Evolutionary conservation across 64 coral and sea anemone species (phyloP).

Genomic region (Platygyra sinensis): DNA sequence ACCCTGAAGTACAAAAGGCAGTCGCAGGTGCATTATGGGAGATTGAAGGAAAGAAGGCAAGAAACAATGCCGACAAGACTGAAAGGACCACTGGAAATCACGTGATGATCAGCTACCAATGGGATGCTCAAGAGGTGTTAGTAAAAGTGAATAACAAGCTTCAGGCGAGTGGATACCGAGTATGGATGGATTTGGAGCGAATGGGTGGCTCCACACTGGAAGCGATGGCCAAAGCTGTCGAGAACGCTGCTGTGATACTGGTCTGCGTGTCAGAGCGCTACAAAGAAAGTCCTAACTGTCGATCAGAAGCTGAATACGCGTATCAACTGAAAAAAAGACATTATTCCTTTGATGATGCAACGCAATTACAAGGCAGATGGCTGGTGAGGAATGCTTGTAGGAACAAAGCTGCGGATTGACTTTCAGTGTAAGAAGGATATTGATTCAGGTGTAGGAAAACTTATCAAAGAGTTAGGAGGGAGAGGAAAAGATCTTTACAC

Average conservation of each 20-base stretch:
- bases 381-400: constrained; percentile 57
- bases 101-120: constrained; percentile 80
- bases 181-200: constrained; percentile 81
- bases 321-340: constrained; percentile 52
- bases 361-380: constrained; percentile 50
- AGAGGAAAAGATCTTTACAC: constrained; percentile 16
- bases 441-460: constrained; percentile 14
- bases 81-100: constrained; percentile 20
- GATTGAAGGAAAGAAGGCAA: constrained; percentile 49
- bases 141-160: constrained; percentile 69
- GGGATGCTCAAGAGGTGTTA: constrained; percentile 51
- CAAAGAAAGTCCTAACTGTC: constrained; percentile 75
- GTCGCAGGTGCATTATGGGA: constrained; percentile 77
- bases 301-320: constrained; percentile 61
- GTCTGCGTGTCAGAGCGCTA: constrained; percentile 66
- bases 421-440: constrained; percentile 11
- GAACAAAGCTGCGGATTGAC: constrained; percentile 42
- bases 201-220: constrained; percentile 68
- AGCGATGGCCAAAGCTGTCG: constrained; percentile 54
- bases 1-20: constrained; percentile 59
- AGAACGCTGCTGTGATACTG: constrained; percentile 57
- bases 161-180: constrained; percentile 47
- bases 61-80: not conserved
- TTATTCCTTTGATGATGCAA: constrained; percentile 63
- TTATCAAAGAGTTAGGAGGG: constrained; percentile 36